phyloP scores from a whole-genome alignment of 2,113 vertebrate species.

The Diphyllodes magnificus region DNA sequence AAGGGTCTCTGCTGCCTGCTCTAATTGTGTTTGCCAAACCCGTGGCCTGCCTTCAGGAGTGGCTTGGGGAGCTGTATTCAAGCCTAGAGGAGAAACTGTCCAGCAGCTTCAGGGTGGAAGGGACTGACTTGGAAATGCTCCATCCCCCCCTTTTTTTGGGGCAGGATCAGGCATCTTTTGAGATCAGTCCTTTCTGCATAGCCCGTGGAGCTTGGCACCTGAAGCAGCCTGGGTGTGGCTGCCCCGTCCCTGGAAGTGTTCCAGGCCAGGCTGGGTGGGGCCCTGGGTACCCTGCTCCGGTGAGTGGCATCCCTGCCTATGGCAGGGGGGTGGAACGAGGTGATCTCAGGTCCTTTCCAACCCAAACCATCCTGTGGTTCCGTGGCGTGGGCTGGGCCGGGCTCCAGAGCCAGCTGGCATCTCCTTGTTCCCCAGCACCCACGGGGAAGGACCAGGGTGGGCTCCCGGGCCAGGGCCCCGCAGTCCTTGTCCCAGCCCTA shows the following conservation, averaged over 20 bases:
- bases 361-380: neutral
- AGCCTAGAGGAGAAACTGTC: neutral
- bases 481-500: neutral
- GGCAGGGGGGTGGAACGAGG: no score
- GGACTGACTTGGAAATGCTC: neutral
- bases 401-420: neutral
- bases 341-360: neutral
- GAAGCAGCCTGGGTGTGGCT: neutral
- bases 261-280: neutral
- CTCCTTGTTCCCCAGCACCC: neutral
- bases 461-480: neutral
- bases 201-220: neutral
- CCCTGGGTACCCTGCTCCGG: neutral
- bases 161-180: fast-evolving
- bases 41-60: neutral
- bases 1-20: neutral
- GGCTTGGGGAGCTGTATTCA: fast-evolving
- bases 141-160: neutral
- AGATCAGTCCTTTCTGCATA: neutral
- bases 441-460: fast-evolving
- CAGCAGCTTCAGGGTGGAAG: neutral
- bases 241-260: neutral
- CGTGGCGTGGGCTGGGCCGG: fast-evolving
- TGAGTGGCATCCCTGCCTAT: neutral
- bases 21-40: neutral